Conservation (phyloP, 2,888 invertebrate species). For the Acrobasis suavella region DNA sequence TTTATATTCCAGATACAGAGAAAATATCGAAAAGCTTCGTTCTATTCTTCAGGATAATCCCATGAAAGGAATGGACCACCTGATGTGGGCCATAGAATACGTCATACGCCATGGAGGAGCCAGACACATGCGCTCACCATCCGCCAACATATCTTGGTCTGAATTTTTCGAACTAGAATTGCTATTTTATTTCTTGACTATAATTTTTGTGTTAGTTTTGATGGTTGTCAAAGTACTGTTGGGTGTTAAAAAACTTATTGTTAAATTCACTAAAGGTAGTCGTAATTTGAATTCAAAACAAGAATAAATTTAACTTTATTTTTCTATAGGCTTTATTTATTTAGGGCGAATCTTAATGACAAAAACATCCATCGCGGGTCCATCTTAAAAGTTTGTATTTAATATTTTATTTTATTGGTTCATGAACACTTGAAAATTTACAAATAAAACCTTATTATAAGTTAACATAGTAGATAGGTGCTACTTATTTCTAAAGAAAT, state of each 20-base stretch:
- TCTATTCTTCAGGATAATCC: not conserved
- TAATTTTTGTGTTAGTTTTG: not conserved
- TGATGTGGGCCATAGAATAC: slow-evolving; percentile 5
- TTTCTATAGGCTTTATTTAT: no score
- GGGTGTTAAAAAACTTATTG: not conserved
- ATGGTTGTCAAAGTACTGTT: not conserved
- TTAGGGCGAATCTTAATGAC: no score
- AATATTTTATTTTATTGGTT: no score
- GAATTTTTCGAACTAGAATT: slow-evolving; percentile 8
- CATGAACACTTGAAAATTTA: no score
- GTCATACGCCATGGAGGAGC: not conserved
- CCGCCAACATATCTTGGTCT: not conserved
- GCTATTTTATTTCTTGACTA: not conserved
- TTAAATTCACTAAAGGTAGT: not conserved
- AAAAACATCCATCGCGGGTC: no score
- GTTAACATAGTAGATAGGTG: no score
- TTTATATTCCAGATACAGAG: not conserved
- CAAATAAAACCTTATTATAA: no score
- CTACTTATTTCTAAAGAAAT: no score
- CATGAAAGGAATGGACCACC: not conserved
- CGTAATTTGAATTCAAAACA: no score
- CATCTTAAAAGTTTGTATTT: no score
- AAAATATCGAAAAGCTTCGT: not conserved
- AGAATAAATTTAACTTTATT: no score
- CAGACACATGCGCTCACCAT: not conserved